Conservation (phyloP, 2,888 invertebrate species). For the Cryptocephalus primarius region DNA sequence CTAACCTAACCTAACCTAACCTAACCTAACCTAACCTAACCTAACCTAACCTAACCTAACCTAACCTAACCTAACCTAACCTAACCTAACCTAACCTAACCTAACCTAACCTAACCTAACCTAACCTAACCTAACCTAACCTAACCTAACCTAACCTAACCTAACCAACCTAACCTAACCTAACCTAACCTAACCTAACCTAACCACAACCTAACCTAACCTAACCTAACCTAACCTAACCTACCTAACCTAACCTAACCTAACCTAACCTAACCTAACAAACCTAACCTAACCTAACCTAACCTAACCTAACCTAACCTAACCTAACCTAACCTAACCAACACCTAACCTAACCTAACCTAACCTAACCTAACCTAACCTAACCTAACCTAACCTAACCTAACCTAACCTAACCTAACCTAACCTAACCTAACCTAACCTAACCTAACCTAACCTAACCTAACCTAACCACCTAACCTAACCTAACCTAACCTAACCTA, state of each 20-base stretch:
- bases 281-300: conserved; percentile 12
- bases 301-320: conserved; percentile 15
- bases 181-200: conserved; percentile 9
- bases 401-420: conserved; percentile 13
- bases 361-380: conserved; percentile 13
- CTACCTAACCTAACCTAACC: conserved; percentile 13
- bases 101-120: conserved; percentile 14
- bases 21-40: conserved; percentile 11
- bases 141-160: conserved; percentile 14
- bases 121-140: conserved; percentile 15
- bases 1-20: conserved; percentile 7
- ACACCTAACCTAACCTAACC: conserved; percentile 9
- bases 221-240: conserved; percentile 13
- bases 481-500: conserved; percentile 14
- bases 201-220: conserved; percentile 11
- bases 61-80: conserved; percentile 12
- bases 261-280: conserved; percentile 10
- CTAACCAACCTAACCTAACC: conserved; percentile 12
- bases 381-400: conserved; percentile 15
- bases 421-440: conserved; percentile 13
- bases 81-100: conserved; percentile 13
- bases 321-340: conserved; percentile 14
- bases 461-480: conserved; percentile 13
- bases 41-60: conserved; percentile 13
- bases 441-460: conserved; percentile 14